A percentile compares a stretch with the other conserved stretches of the same genome.
phyloP scores from a whole-genome alignment of 2,888 invertebrate genomes.

The Colletes collaris region DNA sequence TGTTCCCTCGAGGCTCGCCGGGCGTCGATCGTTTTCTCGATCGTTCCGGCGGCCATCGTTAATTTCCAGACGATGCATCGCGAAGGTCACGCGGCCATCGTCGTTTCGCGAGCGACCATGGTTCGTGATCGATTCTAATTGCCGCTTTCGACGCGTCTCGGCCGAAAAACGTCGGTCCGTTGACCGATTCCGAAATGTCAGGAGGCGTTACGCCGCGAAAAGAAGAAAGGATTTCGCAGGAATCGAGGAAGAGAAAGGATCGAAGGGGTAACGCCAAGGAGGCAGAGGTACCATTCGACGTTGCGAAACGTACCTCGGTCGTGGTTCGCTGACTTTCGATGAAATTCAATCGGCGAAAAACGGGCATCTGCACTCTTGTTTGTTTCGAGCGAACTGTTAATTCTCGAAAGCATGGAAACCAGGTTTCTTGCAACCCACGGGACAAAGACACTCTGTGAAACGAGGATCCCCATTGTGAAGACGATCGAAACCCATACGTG shows the following conservation, averaged over 20 bases:
- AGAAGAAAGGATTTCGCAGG: slow-evolving; percentile 53
- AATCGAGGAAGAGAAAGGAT: slow-evolving; percentile 41
- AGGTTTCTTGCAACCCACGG: slow-evolving; percentile 19
- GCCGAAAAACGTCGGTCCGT: slow-evolving; percentile 23
- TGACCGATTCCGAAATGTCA: slow-evolving; percentile 52
- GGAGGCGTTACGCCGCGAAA: slow-evolving; percentile 47
- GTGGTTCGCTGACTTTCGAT: slow-evolving; percentile 62
- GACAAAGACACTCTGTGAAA: background rate
- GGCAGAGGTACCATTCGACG: slow-evolving; percentile 23
- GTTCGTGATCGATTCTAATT: background rate
- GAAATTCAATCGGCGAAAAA: slow-evolving; percentile 64
- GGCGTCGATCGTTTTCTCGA: background rate
- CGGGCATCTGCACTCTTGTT: slow-evolving; percentile 13
- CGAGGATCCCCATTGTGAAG: background rate
- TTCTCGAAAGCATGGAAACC: slow-evolving; percentile 46
- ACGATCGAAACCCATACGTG: no score
- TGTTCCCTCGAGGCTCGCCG: no score
- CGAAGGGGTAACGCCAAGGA: slow-evolving; percentile 1
- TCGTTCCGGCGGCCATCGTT: background rate
- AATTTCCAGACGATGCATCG: background rate
- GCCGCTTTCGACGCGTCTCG: background rate
- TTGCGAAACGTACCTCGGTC: slow-evolving; percentile 56
- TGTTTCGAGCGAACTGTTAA: slow-evolving; percentile 18
- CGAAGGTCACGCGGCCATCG: slow-evolving; percentile 7
- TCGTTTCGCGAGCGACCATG: background rate